phyloP scores from a whole-genome alignment of 1,140 invertebrate species.

The Stegodyphus mimosarum region DNA sequence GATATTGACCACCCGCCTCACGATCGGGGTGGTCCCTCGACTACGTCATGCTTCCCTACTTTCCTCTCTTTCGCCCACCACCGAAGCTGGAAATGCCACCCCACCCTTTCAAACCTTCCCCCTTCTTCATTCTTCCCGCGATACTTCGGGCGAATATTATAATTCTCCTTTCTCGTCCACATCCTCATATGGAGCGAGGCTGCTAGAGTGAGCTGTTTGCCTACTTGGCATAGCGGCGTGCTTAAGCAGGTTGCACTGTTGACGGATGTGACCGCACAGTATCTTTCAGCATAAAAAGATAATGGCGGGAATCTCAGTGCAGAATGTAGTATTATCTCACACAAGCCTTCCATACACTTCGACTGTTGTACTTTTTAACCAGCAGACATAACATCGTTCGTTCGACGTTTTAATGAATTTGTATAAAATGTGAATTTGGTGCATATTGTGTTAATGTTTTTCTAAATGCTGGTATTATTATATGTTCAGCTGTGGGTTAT shows the following conservation, averaged over 20 bases:
- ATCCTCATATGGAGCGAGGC: conserved; percentile 14
- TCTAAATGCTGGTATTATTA: too few relatives aligned
- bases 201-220: conserved; percentile 1
- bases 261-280: too few relatives aligned
- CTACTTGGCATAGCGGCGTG: background rate
- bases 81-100: conserved; percentile 9
- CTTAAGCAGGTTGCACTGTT: background rate
- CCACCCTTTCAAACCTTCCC: background rate
- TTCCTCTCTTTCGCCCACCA: conserved; percentile 26
- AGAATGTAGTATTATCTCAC: too few relatives aligned
- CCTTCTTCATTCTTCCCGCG: background rate
- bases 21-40: conserved; percentile 45
- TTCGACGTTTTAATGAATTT: too few relatives aligned
- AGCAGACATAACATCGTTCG: too few relatives aligned
- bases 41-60: conserved; percentile 34
- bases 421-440: too few relatives aligned
- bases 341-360: too few relatives aligned
- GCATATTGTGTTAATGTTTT: too few relatives aligned
- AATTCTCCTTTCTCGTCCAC: conserved; percentile 29
- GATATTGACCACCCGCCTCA: conserved; percentile 47
- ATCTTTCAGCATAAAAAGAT: too few relatives aligned
- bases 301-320: too few relatives aligned
- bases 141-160: conserved; percentile 14
- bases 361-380: too few relatives aligned
- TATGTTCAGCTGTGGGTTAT: too few relatives aligned